A percentile compares a stretch with the other conserved stretches of the same genome.
phyloP scores from a whole-genome alignment of 2,888 invertebrate species.

The Volucella zonaria region DNA sequence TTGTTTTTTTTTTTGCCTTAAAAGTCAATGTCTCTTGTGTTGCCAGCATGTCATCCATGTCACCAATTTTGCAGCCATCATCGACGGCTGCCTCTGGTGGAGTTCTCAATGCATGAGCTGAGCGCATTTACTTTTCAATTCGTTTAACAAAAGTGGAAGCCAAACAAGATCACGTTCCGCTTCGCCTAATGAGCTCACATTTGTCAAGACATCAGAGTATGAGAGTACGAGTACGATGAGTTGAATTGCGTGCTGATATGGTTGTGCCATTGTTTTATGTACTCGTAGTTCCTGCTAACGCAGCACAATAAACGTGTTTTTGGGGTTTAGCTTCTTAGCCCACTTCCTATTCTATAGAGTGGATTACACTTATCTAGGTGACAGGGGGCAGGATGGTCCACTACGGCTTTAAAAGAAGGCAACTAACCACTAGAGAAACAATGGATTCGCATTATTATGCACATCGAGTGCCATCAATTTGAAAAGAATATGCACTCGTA shows the following conservation, averaged over 20 bases:
- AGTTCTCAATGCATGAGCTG: constrained; percentile 30
- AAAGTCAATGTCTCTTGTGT: no score
- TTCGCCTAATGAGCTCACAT: constrained; percentile 54
- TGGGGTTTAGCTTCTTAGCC: constrained; percentile 15
- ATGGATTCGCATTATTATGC: constrained; percentile 12
- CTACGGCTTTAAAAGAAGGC: no score
- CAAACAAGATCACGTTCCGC: constrained; percentile 58
- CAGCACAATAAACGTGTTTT: not conserved
- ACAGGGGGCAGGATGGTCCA: not conserved
- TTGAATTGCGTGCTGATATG: not conserved
- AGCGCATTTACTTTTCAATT: constrained; percentile 52
- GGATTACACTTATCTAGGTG: constrained; percentile 16
- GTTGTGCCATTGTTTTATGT: not conserved
- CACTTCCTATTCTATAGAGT: constrained; percentile 1
- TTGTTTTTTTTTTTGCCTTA: no score
- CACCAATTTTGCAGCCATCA: constrained; percentile 12
- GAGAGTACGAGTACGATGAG: no score
- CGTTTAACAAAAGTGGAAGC: constrained; percentile 66
- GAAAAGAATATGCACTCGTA: not conserved
- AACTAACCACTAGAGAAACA: not conserved
- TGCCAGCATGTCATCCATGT: not conserved
- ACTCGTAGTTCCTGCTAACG: not conserved
- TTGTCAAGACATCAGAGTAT: not conserved
- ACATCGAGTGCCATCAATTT: constrained; percentile 21
- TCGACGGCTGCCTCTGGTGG: constrained; percentile 41